Conservation (phyloP, 2,797 vertebrate species). For the Phylloscopus collybita region DNA sequence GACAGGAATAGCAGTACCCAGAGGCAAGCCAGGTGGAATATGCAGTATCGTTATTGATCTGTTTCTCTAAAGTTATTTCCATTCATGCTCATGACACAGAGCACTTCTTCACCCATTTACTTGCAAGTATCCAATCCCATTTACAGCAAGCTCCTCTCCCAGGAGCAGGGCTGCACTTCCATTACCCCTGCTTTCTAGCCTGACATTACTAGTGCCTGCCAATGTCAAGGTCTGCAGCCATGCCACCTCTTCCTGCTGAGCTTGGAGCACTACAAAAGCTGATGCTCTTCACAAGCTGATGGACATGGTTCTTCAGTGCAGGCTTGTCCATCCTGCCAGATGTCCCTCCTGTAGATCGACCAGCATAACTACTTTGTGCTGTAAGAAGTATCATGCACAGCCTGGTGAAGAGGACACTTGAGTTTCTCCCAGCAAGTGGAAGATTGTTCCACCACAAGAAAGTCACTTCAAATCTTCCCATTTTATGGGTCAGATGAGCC, state of each 20-base stretch:
- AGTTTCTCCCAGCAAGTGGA: background rate
- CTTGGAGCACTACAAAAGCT: background rate
- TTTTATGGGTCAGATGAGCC: background rate
- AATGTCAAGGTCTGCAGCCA: rapidly evolving
- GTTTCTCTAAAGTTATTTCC: background rate
- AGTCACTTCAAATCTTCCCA: background rate
- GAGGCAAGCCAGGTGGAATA: background rate
- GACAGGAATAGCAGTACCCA: background rate
- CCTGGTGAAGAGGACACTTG: background rate
- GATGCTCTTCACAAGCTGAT: background rate
- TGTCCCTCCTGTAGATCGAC: background rate
- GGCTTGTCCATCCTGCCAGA: background rate
- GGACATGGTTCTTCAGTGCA: rapidly evolving
- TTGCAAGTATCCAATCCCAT: background rate
- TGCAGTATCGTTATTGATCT: background rate
- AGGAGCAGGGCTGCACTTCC: background rate
- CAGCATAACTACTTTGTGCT: background rate
- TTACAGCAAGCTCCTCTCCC: background rate
- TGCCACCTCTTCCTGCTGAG: background rate
- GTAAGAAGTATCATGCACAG: background rate
- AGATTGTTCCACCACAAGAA: background rate
- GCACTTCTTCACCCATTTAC: background rate
- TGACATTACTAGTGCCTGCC: background rate
- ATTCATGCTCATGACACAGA: background rate
- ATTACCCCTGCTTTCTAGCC: background rate